Percentiles rank a stretch among this genome's conserved stretches.
phyloP scores from a whole-genome alignment of 2,113 vertebrate genomes.

The Kobus ellipsiprymnus region DNA sequence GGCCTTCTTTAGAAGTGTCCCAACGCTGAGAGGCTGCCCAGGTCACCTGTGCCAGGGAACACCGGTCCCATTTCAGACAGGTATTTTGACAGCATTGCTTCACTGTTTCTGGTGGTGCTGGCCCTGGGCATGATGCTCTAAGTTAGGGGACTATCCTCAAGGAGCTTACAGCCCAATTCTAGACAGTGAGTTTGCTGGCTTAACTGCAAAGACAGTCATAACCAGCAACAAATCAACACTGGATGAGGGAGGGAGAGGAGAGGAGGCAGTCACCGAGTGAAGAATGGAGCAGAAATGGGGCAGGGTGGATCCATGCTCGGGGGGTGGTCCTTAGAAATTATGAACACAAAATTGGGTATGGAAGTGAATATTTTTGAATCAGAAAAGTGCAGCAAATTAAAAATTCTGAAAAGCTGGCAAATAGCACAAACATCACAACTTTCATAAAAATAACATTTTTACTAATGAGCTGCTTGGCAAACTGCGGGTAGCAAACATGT shows the following conservation, averaged over 20 bases:
- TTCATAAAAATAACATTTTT: conserved; percentile 36
- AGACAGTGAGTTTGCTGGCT: neutral
- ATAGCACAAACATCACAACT: neutral
- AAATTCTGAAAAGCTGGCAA: conserved; percentile 35
- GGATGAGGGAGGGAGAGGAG: neutral
- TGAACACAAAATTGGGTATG: neutral
- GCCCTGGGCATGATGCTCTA: neutral
- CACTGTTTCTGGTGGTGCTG: neutral
- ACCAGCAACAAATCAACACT: too few relatives aligned
- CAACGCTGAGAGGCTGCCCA: neutral
- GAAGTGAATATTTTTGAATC: neutral
- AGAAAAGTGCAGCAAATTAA: conserved; percentile 26
- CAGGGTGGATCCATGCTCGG: neutral
- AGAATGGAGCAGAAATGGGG: neutral
- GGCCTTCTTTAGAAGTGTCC: neutral
- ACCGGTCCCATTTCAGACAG: neutral
- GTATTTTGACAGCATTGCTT: neutral
- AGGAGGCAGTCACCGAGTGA: neutral
- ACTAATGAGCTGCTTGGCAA: conserved; percentile 48
- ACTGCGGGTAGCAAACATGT: neutral
- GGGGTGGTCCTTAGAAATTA: neutral
- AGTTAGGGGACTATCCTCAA: neutral
- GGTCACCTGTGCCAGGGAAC: neutral
- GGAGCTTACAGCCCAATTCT: neutral
- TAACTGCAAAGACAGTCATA: neutral